Conservation (phyloP, 2,797 vertebrate species). For the Coracias cyanogaster region DNA sequence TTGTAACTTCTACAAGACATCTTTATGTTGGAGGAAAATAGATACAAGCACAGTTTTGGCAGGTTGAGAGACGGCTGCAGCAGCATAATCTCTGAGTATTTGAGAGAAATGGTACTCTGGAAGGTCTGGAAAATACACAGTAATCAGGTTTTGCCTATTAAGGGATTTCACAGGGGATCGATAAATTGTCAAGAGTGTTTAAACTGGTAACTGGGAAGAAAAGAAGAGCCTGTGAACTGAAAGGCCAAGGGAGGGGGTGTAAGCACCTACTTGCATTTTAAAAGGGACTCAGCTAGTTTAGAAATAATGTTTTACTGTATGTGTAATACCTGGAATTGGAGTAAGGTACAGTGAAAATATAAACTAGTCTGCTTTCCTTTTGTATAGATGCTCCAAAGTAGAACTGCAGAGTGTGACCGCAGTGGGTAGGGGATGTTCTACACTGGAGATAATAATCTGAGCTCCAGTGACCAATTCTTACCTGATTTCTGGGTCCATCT, state of each 20-base stretch:
- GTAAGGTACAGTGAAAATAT: not conserved
- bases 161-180: not conserved
- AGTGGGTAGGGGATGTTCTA: not conserved
- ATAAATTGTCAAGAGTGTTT: not conserved
- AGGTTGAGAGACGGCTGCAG: not conserved
- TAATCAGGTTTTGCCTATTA: not conserved
- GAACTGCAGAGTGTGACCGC: not conserved
- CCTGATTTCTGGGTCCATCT: not conserved
- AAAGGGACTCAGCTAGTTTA: not conserved
- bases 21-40: not conserved
- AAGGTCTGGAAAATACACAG: not conserved
- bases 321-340: not conserved
- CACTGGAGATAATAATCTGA: not conserved
- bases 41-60: not conserved
- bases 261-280: not conserved
- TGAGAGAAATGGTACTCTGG: not conserved
- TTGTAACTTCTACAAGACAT: not conserved
- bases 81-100: not conserved
- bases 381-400: not conserved
- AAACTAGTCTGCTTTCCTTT: not conserved
- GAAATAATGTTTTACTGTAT: not conserved
- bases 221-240: not conserved
- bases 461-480: not conserved
- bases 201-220: not conserved
- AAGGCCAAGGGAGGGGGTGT: not conserved